These are phyloP conservation scores for Poecilobothrus nobilitatus DNA, from an alignment of 2,888 invertebrate genomes.

Conservation along the genomic window DNA sequence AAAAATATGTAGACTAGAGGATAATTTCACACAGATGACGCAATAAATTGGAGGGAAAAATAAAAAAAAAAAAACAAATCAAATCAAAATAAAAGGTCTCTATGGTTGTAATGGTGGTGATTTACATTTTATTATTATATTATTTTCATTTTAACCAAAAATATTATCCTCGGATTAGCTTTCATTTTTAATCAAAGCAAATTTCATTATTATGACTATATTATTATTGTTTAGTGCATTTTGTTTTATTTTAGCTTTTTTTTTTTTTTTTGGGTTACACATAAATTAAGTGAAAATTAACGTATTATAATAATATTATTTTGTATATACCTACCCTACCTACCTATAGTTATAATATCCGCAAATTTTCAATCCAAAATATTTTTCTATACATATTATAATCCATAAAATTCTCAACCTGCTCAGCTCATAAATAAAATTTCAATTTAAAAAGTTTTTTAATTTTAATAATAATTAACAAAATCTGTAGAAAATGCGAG, in stretches of 20 bases:
- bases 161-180: not conserved
- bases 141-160: not conserved
- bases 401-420: too few species aligned
- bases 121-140: slow-evolving; percentile 6
- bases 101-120: not conserved
- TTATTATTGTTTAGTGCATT: not conserved
- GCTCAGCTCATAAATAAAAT: too few species aligned
- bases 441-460: not conserved
- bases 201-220: not conserved
- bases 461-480: not conserved
- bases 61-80: too few species aligned
- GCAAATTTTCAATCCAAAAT: too few species aligned
- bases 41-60: too few species aligned
- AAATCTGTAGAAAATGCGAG: not conserved
- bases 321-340: too few species aligned
- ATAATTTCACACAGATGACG: too few species aligned
- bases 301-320: too few species aligned
- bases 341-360: too few species aligned
- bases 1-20: too few species aligned
- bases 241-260: not conserved
- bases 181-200: not conserved
- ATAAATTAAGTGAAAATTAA: not conserved
- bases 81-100: too few species aligned
- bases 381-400: too few species aligned
- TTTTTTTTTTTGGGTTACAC: not conserved